Percentiles rank a stretch among this genome's conserved stretches.
Conservation (phyloP, 1,140 invertebrate genomes). For the Drosophila hydei region DNA sequence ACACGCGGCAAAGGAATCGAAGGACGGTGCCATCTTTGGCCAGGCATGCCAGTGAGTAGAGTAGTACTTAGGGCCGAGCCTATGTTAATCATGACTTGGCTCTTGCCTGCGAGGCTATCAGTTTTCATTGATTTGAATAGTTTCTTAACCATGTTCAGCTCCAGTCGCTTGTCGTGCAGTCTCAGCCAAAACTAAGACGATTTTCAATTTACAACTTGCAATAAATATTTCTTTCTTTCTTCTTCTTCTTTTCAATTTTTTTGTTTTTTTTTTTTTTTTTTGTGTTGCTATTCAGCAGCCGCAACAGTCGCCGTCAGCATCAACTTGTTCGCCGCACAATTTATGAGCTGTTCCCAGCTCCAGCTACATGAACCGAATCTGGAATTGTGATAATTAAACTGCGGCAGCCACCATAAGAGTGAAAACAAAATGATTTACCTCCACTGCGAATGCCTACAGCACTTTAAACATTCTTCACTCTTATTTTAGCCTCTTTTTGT, state of each 20-base stretch:
- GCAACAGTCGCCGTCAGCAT: slow-evolving; percentile 47
- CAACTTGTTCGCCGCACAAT: slow-evolving; percentile 64
- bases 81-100: slow-evolving; percentile 71
- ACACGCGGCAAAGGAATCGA: slow-evolving; percentile 27
- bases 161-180: slow-evolving; percentile 4
- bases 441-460: background rate
- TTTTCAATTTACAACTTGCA: slow-evolving; percentile 69
- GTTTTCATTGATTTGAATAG: slow-evolving; percentile 82
- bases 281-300: background rate
- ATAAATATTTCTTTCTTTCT: slow-evolving; percentile 39
- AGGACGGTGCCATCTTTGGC: slow-evolving; percentile 70
- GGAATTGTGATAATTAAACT: slow-evolving; percentile 75
- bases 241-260: background rate
- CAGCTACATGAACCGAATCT: slow-evolving; percentile 62
- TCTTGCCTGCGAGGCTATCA: slow-evolving; percentile 65
- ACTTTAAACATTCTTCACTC: slow-evolving; percentile 18
- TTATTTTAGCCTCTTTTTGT: background rate
- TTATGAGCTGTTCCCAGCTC: slow-evolving; percentile 54
- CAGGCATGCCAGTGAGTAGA: slow-evolving; percentile 11
- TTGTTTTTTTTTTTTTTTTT: slow-evolving; percentile 5
- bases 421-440: slow-evolving; percentile 76
- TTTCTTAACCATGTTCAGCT: slow-evolving; percentile 21
- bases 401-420: slow-evolving; percentile 53
- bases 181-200: slow-evolving; percentile 26
- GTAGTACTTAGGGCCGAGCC: slow-evolving; percentile 42